Evolutionary conservation across 2,113 vertebrate genomes (phyloP).

Genomic region (pig (Sus scrofa)): T2T-Sscrofa CM000824.6:71391001-71391500

Average conservation of each 20-base stretch:
- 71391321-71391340: not conserved
- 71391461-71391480: too few species aligned
- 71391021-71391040: conserved; percentile 38
- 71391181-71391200: not conserved
- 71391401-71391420: not conserved
- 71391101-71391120: not conserved
- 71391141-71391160: not conserved
- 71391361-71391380: not conserved
- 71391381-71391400: not conserved
- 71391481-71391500: too few species aligned
- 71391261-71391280: not conserved
- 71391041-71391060: conserved; percentile 44
- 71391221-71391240: too few species aligned
- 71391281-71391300: not conserved
- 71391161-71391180: not conserved
- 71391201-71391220: not conserved
- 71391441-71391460: too few species aligned
- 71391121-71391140: not conserved
- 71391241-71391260: too few species aligned
- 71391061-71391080: not conserved
- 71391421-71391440: not conserved
- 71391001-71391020: conserved; percentile 30
- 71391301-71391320: not conserved
- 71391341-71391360: conserved; percentile 8
- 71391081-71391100: not conserved